Conservation (phyloP, 1,140 invertebrate species). For the Stegodyphus mimosarum region DNA sequence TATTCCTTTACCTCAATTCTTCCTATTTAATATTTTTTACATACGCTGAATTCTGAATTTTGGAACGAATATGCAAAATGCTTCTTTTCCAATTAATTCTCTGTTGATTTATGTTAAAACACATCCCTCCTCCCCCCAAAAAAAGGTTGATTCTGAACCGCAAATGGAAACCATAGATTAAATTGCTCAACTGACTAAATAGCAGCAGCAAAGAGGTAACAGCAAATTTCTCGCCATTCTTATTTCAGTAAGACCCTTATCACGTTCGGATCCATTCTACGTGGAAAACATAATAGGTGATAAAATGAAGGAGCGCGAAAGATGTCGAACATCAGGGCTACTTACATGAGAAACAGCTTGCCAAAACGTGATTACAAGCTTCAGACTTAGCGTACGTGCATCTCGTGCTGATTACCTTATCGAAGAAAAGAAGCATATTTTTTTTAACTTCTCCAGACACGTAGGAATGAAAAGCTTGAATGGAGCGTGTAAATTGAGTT, state of each 20-base stretch:
- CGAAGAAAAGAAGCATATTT: not conserved
- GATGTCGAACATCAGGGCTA: slow-evolving; percentile 40
- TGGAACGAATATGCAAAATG: too few species aligned
- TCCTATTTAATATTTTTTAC: too few species aligned
- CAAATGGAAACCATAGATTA: slow-evolving; percentile 44
- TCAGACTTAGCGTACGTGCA: slow-evolving; percentile 18
- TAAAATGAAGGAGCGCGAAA: slow-evolving; percentile 34
- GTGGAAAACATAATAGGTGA: slow-evolving; percentile 54
- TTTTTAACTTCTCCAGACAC: not conserved
- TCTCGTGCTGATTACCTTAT: slow-evolving; percentile 16
- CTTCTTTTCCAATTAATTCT: too few species aligned
- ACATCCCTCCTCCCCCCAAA: too few species aligned
- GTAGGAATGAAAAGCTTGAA: not conserved
- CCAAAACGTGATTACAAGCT: slow-evolving; percentile 43
- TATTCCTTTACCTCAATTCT: too few species aligned
- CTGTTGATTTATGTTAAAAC: too few species aligned
- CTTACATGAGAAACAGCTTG: slow-evolving; percentile 32
- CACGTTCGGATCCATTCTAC: slow-evolving; percentile 33
- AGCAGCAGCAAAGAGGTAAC: too few species aligned
- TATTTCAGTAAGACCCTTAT: slow-evolving; percentile 21
- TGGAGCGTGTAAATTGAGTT: slow-evolving; percentile 34
- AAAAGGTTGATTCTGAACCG: not conserved
- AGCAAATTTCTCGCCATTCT: slow-evolving; percentile 25
- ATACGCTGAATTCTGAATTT: too few species aligned
- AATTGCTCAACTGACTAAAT: slow-evolving; percentile 11